A percentile compares a stretch with the other conserved stretches of the same genome.
phyloP scores from a whole-genome alignment of 2,888 invertebrate species.

The Zele albiditarsus region DNA sequence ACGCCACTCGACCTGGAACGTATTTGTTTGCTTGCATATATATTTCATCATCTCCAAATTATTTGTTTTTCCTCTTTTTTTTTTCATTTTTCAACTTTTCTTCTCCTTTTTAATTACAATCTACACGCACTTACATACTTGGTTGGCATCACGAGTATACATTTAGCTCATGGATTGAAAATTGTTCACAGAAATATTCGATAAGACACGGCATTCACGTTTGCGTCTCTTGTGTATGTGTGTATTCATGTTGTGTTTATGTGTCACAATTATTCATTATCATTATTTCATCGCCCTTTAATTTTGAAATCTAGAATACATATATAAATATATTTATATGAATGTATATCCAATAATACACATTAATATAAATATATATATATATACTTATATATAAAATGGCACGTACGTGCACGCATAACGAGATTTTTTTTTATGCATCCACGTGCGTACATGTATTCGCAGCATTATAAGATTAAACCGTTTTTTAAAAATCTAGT shows the following conservation, averaged over 20 bases:
- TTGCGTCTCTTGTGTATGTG: slow-evolving; percentile 18
- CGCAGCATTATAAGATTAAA: slow-evolving; percentile 44
- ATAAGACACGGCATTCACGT: slow-evolving; percentile 28
- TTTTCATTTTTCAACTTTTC: slow-evolving; percentile 1
- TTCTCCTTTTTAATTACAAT: slow-evolving; percentile 13
- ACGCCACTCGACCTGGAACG: slow-evolving; percentile 57
- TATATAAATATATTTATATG: slow-evolving; percentile 9
- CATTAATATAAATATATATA: too few relatives aligned
- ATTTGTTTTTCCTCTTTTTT: slow-evolving; percentile 4
- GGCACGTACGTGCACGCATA: slow-evolving; percentile 37
- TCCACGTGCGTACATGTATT: slow-evolving; percentile 27
- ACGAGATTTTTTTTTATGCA: slow-evolving; percentile 12
- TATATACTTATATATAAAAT: slow-evolving; percentile 28
- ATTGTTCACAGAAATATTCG: slow-evolving; percentile 18
- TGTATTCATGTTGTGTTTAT: slow-evolving; percentile 16
- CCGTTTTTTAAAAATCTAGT: slow-evolving; percentile 55
- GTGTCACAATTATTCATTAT: slow-evolving; percentile 24
- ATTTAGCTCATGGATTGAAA: slow-evolving; percentile 26
- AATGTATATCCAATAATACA: background rate
- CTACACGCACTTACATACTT: slow-evolving; percentile 43
- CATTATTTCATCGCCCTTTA: slow-evolving; percentile 21
- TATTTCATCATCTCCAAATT: slow-evolving; percentile 9
- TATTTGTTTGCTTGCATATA: slow-evolving; percentile 45
- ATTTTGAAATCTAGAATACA: slow-evolving; percentile 24
- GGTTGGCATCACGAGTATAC: slow-evolving; percentile 48